These are phyloP conservation scores for Fulica atra DNA, from an alignment of 2,113 vertebrate genomes.

Conservation along the genomic window DNA sequence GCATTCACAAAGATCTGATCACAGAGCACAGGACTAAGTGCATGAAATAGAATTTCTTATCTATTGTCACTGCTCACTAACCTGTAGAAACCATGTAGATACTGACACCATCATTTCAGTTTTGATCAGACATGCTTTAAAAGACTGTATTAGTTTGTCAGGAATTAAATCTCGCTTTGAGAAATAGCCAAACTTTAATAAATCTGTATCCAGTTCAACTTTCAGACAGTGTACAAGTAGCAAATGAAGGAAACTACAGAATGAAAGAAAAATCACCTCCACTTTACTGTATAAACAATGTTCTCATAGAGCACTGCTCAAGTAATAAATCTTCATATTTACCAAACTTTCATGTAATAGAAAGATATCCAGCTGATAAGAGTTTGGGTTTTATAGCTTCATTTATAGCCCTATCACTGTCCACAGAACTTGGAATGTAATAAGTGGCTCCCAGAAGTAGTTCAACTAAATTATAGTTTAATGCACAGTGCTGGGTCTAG, in stretches of 20 bases:
- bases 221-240: background rate
- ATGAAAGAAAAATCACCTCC: constrained; percentile 25
- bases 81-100: background rate
- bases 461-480: constrained; percentile 43
- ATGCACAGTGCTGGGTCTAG: background rate
- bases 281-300: background rate
- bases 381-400: background rate
- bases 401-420: constrained; percentile 9
- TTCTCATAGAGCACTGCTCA: background rate
- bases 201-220: background rate
- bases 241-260: background rate
- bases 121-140: background rate
- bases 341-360: background rate
- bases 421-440: background rate
- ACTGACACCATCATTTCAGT: background rate
- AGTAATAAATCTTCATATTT: constrained; percentile 32
- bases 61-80: background rate
- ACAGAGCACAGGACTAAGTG: background rate
- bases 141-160: background rate
- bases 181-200: background rate
- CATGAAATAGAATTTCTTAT: background rate
- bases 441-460: constrained; percentile 28
- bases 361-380: constrained; percentile 30
- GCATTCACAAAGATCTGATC: background rate
- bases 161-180: background rate